A percentile compares a stretch with the other conserved stretches of the same genome.
Evolutionary conservation across 2,113 vertebrate genomes (phyloP).

Genomic region (Aix galericulata): DNA sequence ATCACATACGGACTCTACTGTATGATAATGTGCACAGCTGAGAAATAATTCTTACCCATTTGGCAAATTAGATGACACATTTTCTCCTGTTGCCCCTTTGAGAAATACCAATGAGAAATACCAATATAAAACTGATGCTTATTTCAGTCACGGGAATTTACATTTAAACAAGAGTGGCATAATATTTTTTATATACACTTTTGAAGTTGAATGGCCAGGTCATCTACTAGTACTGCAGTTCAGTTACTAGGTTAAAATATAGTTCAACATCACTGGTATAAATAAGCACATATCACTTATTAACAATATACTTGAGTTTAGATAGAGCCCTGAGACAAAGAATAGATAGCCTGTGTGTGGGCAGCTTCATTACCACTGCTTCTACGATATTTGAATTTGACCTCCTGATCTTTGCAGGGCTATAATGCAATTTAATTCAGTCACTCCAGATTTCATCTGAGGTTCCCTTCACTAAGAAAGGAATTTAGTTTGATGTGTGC

Average conservation of each 20-base stretch:
- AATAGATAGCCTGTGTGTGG: neutral
- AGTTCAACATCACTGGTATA: neutral
- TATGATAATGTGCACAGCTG: neutral
- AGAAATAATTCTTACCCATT: neutral
- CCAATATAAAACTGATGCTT: neutral
- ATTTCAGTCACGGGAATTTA: neutral
- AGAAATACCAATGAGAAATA: neutral
- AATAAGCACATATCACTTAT: neutral
- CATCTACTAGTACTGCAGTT: neutral
- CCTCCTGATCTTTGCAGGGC: constrained; percentile 31
- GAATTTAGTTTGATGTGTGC: constrained; percentile 5
- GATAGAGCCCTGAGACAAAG: neutral
- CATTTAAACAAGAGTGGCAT: neutral
- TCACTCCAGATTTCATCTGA: constrained; percentile 27
- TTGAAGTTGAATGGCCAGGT: neutral
- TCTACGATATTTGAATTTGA: constrained; percentile 32
- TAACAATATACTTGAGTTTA: neutral
- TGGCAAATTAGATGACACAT: neutral
- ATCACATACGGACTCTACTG: neutral
- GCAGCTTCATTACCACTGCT: constrained; percentile 50
- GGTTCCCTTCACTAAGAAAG: neutral
- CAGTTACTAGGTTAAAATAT: neutral
- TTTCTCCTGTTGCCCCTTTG: neutral
- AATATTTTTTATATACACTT: neutral
- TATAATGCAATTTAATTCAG: constrained; percentile 46